These are phyloP conservation scores for Takifugu rubripes DNA, from an alignment of 2,797 vertebrate genomes.

Conservation along the genomic window DNA sequence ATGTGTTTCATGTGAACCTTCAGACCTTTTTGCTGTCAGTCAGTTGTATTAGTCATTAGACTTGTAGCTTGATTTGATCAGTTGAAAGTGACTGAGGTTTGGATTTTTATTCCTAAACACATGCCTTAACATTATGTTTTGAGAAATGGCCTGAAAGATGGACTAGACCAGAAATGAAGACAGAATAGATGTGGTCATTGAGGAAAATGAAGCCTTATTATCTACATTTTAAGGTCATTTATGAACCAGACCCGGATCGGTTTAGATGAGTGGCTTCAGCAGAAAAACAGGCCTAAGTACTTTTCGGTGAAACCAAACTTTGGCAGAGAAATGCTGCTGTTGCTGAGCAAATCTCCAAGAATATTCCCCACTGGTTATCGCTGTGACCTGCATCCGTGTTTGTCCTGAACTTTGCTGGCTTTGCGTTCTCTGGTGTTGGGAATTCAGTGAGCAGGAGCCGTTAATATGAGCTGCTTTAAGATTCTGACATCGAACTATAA, in stretches of 20 bases:
- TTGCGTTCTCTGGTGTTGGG: no score
- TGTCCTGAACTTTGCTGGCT: no score
- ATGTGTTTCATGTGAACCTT: constrained; percentile 6
- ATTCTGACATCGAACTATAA: no score
- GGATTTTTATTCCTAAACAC: not conserved
- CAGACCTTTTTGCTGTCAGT: not conserved
- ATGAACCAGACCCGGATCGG: not conserved
- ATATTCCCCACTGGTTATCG: no score
- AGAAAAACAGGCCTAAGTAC: not conserved
- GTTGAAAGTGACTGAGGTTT: not conserved
- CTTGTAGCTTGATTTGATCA: not conserved
- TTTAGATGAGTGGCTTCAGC: not conserved
- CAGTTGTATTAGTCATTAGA: not conserved
- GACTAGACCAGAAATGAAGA: not conserved
- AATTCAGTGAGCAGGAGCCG: no score
- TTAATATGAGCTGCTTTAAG: no score
- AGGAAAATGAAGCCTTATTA: not conserved
- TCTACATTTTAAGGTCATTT: constrained; percentile 8
- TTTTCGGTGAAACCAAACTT: not conserved
- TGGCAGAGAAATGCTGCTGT: no score
- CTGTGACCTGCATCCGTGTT: no score
- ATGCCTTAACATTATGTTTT: constrained; percentile 30
- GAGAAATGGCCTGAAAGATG: constrained; percentile 9
- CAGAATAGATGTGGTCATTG: not conserved
- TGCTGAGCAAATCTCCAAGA: not conserved